A percentile compares a stretch with the other conserved stretches of the same genome.
Conservation (phyloP, 2,888 invertebrate genomes). For the Seira sanloemensis region DNA sequence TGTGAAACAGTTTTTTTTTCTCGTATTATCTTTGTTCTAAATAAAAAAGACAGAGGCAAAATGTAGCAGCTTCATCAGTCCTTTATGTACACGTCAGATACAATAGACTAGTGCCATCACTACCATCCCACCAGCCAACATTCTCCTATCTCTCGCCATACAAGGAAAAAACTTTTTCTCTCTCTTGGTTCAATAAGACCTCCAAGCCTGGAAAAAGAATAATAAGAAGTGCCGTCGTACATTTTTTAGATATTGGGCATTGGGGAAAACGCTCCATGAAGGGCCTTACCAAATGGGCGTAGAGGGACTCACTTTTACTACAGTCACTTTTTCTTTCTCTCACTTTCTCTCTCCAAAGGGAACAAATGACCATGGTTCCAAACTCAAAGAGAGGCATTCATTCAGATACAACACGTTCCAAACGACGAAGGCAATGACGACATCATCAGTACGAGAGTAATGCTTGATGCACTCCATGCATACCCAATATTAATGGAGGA, state of each 20-base stretch:
- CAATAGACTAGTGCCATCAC: constrained; percentile 22
- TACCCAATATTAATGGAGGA: background rate
- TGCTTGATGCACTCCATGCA: background rate
- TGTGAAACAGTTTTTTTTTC: background rate
- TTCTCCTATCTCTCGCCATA: background rate
- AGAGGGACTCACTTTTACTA: constrained; percentile 70
- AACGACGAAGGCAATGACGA: background rate
- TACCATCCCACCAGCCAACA: background rate
- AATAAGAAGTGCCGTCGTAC: constrained; percentile 21
- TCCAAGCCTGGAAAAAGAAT: constrained; percentile 16
- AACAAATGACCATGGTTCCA: constrained; percentile 49
- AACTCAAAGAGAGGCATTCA: too few relatives aligned
- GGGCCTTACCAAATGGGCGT: constrained; percentile 71
- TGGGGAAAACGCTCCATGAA: constrained; percentile 67
- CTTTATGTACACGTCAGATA: constrained; percentile 29
- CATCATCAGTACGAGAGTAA: background rate
- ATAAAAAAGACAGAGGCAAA: constrained; percentile 3
- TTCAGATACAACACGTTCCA: background rate
- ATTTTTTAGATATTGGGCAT: constrained; percentile 72
- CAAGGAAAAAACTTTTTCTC: constrained; percentile 2
- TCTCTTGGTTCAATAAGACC: background rate
- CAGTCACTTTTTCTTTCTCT: constrained; percentile 56
- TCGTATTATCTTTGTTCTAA: constrained; percentile 14
- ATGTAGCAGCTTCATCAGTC: constrained; percentile 37
- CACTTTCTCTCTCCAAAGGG: constrained; percentile 58